These are phyloP conservation scores for Nezara viridula DNA, from an alignment of 2,888 invertebrate genomes.

Conservation along the genomic window DNA sequence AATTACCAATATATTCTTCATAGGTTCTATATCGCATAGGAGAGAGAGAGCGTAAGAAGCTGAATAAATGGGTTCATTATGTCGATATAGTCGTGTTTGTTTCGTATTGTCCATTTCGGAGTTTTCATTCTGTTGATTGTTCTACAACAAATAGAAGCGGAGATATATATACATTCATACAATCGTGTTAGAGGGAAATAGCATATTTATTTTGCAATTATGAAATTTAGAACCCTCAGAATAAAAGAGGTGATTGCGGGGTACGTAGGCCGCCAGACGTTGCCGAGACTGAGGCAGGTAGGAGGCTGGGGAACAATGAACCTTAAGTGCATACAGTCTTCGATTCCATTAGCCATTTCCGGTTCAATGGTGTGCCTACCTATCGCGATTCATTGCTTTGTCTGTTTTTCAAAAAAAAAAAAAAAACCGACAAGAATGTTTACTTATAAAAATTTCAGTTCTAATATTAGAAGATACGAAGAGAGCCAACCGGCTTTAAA, in stretches of 20 bases:
- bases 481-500: neutral
- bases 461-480: neutral
- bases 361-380: neutral
- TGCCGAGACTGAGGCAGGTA: neutral
- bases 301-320: slow-evolving; percentile 7
- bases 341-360: neutral
- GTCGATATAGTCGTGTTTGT: too few relatives aligned
- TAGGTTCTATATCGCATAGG: too few relatives aligned
- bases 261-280: neutral
- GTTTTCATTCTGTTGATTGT: too few relatives aligned
- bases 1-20: too few relatives aligned
- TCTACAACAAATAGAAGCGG: too few relatives aligned
- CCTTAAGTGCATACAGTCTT: slow-evolving; percentile 5
- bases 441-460: neutral
- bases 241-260: neutral
- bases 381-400: neutral
- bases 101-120: too few relatives aligned
- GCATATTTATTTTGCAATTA: neutral
- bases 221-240: neutral
- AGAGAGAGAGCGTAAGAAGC: too few relatives aligned
- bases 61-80: too few relatives aligned
- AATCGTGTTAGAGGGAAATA: neutral
- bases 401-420: neutral
- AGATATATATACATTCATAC: too few relatives aligned
- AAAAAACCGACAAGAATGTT: neutral